Conservation (phyloP, 2,888 invertebrate genomes). For the Stenoptilia bipunctidactyla region DNA sequence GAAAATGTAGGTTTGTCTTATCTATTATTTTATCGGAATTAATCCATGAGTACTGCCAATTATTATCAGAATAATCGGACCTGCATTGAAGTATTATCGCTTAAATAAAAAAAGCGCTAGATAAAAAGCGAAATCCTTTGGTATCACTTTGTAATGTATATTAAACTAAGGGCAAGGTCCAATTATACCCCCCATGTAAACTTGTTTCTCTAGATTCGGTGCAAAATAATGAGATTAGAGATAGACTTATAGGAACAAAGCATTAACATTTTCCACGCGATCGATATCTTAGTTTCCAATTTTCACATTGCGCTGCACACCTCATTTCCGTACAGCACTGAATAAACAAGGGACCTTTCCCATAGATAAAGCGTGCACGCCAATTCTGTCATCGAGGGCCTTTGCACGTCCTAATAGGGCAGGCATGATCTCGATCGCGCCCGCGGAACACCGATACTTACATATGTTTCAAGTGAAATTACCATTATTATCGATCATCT, state of each 20-base stretch:
- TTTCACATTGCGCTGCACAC: slow-evolving; percentile 11
- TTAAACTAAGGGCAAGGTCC: too few species aligned
- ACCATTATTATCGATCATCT: slow-evolving; percentile 72
- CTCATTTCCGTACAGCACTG: slow-evolving; percentile 29
- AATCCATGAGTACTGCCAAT: too few species aligned
- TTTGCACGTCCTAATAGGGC: slow-evolving; percentile 58
- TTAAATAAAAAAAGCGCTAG: too few species aligned
- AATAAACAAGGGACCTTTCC: slow-evolving; percentile 17
- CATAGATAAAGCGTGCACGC: slow-evolving; percentile 22
- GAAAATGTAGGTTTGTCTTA: too few species aligned
- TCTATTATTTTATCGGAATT: too few species aligned
- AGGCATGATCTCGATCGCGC: slow-evolving; percentile 45
- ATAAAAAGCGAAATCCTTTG: too few species aligned
- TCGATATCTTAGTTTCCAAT: not conserved
- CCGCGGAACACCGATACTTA: slow-evolving; percentile 47
- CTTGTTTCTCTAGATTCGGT: not conserved
- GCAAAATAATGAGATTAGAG: not conserved
- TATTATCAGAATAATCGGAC: too few species aligned
- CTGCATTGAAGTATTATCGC: too few species aligned
- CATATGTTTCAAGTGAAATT: slow-evolving; percentile 63
- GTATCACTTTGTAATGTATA: too few species aligned
- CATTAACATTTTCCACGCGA: not conserved
- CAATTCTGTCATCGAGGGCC: slow-evolving; percentile 44
- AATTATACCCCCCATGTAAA: too few species aligned
- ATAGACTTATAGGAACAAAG: not conserved